These are phyloP conservation scores for Alethe diademata DNA, from an alignment of 2,113 vertebrate genomes.

Conservation along the genomic window DNA sequence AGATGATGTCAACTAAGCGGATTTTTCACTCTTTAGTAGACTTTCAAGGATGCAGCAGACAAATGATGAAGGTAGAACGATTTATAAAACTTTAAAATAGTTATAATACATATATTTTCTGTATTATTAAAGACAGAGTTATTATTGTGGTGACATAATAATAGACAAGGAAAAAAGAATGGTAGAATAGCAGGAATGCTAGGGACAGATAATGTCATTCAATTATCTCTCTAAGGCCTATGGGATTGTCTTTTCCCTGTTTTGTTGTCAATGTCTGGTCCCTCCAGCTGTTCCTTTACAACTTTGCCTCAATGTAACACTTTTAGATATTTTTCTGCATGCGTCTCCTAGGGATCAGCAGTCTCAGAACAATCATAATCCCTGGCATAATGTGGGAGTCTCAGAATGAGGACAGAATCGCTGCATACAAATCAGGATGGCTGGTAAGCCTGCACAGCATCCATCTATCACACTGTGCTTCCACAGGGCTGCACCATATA, in stretches of 20 bases:
- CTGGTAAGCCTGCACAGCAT: neutral
- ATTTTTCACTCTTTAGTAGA: neutral
- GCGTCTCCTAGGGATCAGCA: slow-evolving; percentile 31
- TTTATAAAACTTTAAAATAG: slow-evolving; percentile 1
- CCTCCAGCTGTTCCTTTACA: slow-evolving; percentile 44
- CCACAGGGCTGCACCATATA: neutral
- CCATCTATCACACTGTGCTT: neutral
- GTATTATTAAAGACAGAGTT: neutral
- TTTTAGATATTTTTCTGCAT: slow-evolving; percentile 48
- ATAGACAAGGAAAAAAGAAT: neutral
- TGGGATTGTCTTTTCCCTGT: slow-evolving; percentile 1
- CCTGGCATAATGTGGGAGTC: slow-evolving; percentile 29
- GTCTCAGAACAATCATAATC: slow-evolving; percentile 62
- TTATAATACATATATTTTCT: neutral
- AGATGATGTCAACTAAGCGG: neutral
- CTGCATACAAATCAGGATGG: slow-evolving; percentile 49
- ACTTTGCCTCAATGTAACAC: neutral
- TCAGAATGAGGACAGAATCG: neutral
- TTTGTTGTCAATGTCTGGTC: slow-evolving; percentile 13
- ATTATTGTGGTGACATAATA: neutral
- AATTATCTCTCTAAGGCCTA: neutral
- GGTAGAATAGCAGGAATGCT: neutral
- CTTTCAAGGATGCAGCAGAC: neutral
- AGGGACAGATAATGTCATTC: neutral
- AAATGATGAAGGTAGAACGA: neutral